These are phyloP conservation scores for Melieria omissa DNA, from an alignment of 2,888 invertebrate genomes.

Conservation along the genomic window DNA sequence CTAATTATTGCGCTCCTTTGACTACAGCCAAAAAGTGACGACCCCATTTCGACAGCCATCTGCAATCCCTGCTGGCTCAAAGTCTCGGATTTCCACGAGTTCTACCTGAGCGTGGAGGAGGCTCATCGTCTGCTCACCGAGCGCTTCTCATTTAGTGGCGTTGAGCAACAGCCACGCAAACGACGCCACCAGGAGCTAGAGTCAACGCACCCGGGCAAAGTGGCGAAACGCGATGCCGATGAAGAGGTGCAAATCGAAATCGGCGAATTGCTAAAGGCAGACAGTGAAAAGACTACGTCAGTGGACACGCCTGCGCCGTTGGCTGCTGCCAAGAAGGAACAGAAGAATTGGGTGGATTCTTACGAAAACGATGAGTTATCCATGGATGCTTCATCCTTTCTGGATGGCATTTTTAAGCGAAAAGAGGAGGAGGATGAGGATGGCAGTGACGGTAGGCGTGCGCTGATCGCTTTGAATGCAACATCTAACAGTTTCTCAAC, in stretches of 20 bases:
- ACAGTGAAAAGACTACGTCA: constrained; percentile 9
- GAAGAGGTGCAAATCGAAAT: constrained; percentile 33
- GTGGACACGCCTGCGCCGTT: background rate
- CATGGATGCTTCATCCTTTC: constrained; percentile 42
- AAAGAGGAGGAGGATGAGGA: constrained; percentile 31
- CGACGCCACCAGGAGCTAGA: constrained; percentile 40
- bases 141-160: constrained; percentile 51
- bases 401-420: constrained; percentile 38
- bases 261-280: constrained; percentile 26
- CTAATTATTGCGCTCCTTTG: background rate
- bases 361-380: constrained; percentile 36
- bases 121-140: constrained; percentile 56
- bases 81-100: constrained; percentile 43
- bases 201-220: constrained; percentile 37
- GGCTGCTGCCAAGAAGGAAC: background rate
- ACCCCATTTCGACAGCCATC: constrained; percentile 60
- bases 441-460: constrained; percentile 10
- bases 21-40: constrained; percentile 50
- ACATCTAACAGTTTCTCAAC: background rate
- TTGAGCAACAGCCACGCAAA: constrained; percentile 28
- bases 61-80: constrained; percentile 51
- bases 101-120: constrained; percentile 43
- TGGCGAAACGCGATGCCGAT: constrained; percentile 29
- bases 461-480: background rate
- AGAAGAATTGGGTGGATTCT: constrained; percentile 20